phyloP scores from a whole-genome alignment of 2,113 vertebrate species.

The Pterocles orientalis region DNA sequence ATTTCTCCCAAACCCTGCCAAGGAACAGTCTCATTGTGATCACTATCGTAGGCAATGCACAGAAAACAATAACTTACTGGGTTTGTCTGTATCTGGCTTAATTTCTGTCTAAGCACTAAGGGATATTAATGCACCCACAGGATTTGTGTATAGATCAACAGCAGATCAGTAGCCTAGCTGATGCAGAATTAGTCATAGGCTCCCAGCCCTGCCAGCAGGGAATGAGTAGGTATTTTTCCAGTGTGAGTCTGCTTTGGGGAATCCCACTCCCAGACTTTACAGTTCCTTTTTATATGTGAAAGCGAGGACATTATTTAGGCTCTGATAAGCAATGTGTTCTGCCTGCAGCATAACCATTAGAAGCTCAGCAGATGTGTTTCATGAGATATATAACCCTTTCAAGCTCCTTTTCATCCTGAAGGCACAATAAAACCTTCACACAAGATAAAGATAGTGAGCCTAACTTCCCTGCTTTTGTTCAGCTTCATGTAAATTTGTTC shows the following conservation, averaged over 20 bases:
- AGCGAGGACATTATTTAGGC: slow-evolving; percentile 30
- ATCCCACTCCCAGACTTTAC: slow-evolving; percentile 18
- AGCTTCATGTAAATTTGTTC: slow-evolving; percentile 31
- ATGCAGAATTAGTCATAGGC: neutral
- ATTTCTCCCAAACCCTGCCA: neutral
- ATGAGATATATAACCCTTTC: slow-evolving; percentile 19
- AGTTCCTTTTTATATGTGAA: neutral
- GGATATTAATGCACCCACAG: neutral
- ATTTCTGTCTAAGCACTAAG: neutral
- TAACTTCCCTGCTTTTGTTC: slow-evolving; percentile 9
- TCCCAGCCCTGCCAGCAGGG: neutral
- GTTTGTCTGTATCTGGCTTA: neutral
- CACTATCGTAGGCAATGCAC: neutral
- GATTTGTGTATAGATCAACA: neutral
- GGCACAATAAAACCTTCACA: slow-evolving; percentile 12
- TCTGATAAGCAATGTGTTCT: slow-evolving; percentile 42
- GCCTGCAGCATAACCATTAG: slow-evolving; percentile 7
- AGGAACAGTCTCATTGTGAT: neutral
- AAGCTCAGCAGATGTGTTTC: slow-evolving; percentile 20
- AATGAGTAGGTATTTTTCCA: neutral
- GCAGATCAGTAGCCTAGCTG: neutral
- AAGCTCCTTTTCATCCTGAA: slow-evolving; percentile 35
- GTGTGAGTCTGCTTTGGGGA: slow-evolving; percentile 14
- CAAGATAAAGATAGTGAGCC: slow-evolving; percentile 5
- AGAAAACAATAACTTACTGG: neutral